Base-by-base conservation (phyloP, 2,888 invertebrate species). In the Ichneumon xanthorius region DNA sequence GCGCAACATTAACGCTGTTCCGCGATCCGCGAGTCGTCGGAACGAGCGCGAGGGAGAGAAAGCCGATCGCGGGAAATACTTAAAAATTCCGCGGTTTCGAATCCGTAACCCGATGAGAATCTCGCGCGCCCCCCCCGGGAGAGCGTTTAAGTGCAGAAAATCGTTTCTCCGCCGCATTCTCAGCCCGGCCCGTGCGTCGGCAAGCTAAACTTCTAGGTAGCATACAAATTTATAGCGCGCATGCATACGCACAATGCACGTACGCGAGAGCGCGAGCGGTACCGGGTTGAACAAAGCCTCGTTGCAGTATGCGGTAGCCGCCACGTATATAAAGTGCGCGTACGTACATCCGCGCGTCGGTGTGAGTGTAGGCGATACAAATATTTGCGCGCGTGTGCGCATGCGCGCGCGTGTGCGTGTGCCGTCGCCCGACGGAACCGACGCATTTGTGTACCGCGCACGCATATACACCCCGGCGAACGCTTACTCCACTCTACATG, bases 61-160 rank as follows among this genome's bases (percentile, higher is more conserved):
- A 82, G 40, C 22, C 30, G 45, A 78, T 80, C 80, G 72, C 65
- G 65, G 53, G 75, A 73, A 84, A 84, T 67, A 55, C 26, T 72
- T 26, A 58, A 72, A 14, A 77, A 58, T 58, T 45, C 61, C 37
- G 40, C 33, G 30, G 37, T 50, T 65, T 76, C 76, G 70, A 71
- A 82, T 73, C 50, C 72, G 71, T 11, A 58, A 26, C 55, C 73
- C 45, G 45, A 48, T 48, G 33, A 72, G 61, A 61, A 55, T 22
- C 76, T 68, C 78, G 78, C 82, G 86, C 77, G 67, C 73, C 72
- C 70, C 70, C 37, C 11, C 40, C 40, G 40, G 7, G 40, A 9
- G 30, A 58, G 53, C 80, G 79, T 89, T 89, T 91, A 91, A 91
- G 91, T 91, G 91, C 91, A 89, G 89, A 91, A 90, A 91, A 40